These are phyloP conservation scores for Luffia ferchaultella DNA, from an alignment of 2,888 invertebrate species.

Conservation along the genomic window DNA sequence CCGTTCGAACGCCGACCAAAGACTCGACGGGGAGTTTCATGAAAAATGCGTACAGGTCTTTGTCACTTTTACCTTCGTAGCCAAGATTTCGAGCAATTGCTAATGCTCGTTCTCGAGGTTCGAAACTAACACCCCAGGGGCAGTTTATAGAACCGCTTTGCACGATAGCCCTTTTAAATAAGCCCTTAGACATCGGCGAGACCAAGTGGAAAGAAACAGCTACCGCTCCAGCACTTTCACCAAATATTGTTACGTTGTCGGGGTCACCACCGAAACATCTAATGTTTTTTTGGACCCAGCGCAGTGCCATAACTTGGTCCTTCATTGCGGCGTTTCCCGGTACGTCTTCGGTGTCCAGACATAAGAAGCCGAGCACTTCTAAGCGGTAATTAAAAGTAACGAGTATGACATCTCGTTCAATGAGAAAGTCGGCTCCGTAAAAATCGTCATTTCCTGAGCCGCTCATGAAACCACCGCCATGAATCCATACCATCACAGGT, in stretches of 20 bases:
- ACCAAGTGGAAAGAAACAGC: constrained; percentile 36
- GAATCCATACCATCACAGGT: constrained; percentile 34
- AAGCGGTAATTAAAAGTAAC: constrained; percentile 50
- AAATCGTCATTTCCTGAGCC: constrained; percentile 35
- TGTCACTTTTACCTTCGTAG: constrained; percentile 24
- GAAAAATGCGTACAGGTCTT: constrained; percentile 28
- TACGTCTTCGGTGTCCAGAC: constrained; percentile 38
- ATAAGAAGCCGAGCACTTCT: constrained; percentile 41
- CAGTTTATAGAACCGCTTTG: constrained; percentile 29
- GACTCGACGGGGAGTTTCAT: constrained; percentile 27
- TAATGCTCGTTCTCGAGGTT: constrained; percentile 26
- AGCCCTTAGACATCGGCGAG: constrained; percentile 47
- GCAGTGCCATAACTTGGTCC: constrained; percentile 47
- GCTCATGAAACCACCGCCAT: constrained; percentile 32
- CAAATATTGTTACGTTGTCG: constrained; percentile 47
- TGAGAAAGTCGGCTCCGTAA: constrained; percentile 42
- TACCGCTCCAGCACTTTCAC: constrained; percentile 45
- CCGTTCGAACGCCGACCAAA: constrained; percentile 21
- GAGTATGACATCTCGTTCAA: constrained; percentile 36
- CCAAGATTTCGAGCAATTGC: constrained; percentile 28
- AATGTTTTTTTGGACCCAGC: constrained; percentile 46
- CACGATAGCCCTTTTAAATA: constrained; percentile 35
- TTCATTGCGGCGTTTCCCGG: constrained; percentile 57
- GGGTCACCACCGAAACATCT: constrained; percentile 42
- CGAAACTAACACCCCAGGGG: constrained; percentile 26